phyloP scores from a whole-genome alignment of 37 sponge, comb jelly and placozoan species.

The Diacarnus erythraeanus region DNA sequence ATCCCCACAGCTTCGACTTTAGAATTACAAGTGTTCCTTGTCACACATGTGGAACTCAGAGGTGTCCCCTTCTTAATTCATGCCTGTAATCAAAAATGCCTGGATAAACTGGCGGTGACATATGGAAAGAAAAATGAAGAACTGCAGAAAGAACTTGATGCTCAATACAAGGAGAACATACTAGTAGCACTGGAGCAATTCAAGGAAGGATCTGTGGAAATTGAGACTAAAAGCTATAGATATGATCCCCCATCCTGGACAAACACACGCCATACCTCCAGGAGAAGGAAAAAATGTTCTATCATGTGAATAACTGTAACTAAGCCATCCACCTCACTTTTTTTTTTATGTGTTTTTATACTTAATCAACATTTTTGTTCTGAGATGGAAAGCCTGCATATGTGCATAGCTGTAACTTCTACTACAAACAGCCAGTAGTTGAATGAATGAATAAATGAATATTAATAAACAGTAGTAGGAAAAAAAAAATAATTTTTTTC shows the following conservation, averaged over 20 bases:
- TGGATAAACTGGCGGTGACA: neutral
- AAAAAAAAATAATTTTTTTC: too few species aligned
- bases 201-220: neutral
- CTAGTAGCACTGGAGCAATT: constrained; percentile 24
- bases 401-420: too few species aligned
- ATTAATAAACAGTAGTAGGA: too few species aligned
- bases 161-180: constrained; percentile 56
- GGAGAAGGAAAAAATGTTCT: constrained; percentile 23
- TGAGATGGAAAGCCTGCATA: too few species aligned
- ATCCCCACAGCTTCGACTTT: neutral
- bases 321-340: too few species aligned
- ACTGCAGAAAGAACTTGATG: constrained; percentile 30
- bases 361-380: too few species aligned
- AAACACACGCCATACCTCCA: neutral
- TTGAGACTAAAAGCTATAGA: neutral
- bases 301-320: constrained; percentile 35
- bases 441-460: too few species aligned
- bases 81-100: constrained; percentile 53
- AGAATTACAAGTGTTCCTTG: constrained; percentile 19
- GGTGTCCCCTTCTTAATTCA: constrained; percentile 39
- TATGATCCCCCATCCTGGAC: neutral
- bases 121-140: constrained; percentile 13
- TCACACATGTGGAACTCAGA: constrained; percentile 18
- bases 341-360: too few species aligned
- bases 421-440: too few species aligned